Conservation (phyloP, 2,888 invertebrate genomes). For the Dasysyrphus albostriatus region DNA sequence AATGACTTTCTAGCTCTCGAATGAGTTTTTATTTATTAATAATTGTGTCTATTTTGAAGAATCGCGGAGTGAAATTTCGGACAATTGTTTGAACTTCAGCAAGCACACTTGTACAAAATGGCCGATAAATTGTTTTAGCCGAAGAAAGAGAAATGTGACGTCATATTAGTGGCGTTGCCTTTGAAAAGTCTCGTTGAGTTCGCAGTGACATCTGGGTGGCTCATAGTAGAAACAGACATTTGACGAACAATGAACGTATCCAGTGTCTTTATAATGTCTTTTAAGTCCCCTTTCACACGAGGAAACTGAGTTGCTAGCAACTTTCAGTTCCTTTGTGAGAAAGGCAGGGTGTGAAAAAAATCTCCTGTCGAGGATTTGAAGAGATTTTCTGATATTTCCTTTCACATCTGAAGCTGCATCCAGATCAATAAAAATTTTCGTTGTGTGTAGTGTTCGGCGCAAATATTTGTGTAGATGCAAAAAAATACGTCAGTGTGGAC, state of each 20-base stretch:
- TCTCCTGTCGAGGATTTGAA: too few relatives aligned
- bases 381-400: too few relatives aligned
- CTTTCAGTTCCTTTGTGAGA: too few relatives aligned
- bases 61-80: constrained; percentile 64
- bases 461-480: too few relatives aligned
- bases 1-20: constrained; percentile 26
- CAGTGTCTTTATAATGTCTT: too few relatives aligned
- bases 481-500: too few relatives aligned
- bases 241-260: constrained; percentile 30
- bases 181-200: constrained; percentile 61
- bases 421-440: too few relatives aligned
- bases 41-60: constrained; percentile 53
- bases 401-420: too few relatives aligned
- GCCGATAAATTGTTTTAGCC: constrained; percentile 74
- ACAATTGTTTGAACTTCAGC: constrained; percentile 76
- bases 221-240: not conserved
- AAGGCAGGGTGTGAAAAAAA: too few relatives aligned
- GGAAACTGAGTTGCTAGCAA: too few relatives aligned
- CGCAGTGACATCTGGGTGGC: constrained; percentile 43
- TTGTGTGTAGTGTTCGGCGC: too few relatives aligned
- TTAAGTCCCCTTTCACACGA: too few relatives aligned
- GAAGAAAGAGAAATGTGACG: constrained; percentile 76
- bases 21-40: constrained; percentile 45
- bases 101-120: constrained; percentile 78
- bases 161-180: constrained; percentile 77